These are phyloP conservation scores for Pseudochirops corinnae DNA, from an alignment of 2,797 vertebrate species.

Conservation along the genomic window DNA sequence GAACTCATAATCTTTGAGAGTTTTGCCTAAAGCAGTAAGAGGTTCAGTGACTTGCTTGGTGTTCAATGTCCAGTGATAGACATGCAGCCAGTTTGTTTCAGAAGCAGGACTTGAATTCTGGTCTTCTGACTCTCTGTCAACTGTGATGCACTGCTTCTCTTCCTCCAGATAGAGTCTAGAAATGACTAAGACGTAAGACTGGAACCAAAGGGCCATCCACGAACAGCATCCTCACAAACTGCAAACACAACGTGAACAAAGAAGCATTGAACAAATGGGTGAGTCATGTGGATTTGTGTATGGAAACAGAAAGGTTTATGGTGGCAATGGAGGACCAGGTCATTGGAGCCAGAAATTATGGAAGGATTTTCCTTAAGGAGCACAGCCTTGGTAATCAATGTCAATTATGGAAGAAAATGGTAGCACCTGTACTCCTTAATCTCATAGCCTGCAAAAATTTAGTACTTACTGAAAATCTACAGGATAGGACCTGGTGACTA, in stretches of 20 bases:
- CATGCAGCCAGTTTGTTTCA: not conserved
- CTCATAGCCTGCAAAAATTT: not conserved
- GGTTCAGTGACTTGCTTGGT: not conserved
- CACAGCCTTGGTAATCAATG: not conserved
- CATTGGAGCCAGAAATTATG: not conserved
- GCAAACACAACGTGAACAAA: not conserved
- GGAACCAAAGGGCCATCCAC: not conserved
- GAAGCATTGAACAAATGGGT: not conserved
- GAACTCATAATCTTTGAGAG: not conserved
- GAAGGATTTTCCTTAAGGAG: not conserved
- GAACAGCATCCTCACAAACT: not conserved
- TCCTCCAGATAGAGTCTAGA: not conserved
- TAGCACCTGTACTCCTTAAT: not conserved
- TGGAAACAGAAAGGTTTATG: not conserved
- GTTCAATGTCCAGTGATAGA: not conserved
- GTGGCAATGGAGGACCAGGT: not conserved
- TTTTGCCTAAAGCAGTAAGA: not conserved
- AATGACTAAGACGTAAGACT: not conserved
- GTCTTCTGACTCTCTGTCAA: not conserved
- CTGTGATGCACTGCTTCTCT: not conserved
- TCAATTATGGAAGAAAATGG: not conserved
- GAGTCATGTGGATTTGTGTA: not conserved
- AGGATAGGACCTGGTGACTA: not conserved
- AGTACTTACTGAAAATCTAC: not conserved
- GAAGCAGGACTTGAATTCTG: not conserved